phyloP scores from a whole-genome alignment of 2,888 invertebrate genomes.

The Synanthedon vespiformis region DNA sequence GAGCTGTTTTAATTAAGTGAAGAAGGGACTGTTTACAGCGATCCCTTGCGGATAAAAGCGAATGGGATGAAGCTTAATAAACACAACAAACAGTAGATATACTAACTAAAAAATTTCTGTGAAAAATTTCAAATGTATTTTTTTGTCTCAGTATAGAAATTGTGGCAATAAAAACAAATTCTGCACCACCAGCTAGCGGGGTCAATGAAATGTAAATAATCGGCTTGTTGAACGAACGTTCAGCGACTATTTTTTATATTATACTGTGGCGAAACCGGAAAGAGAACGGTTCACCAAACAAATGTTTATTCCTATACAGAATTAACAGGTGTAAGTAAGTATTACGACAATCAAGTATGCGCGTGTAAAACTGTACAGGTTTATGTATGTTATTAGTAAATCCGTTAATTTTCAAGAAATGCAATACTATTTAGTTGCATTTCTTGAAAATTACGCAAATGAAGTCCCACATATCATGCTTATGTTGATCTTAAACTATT shows the following conservation, averaged over 20 bases:
- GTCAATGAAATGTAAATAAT: slow-evolving; percentile 1
- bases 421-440: no score
- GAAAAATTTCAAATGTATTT: no score
- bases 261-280: slow-evolving; percentile 3
- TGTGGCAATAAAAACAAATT: no score
- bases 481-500: no score
- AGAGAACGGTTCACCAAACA: slow-evolving; percentile 4
- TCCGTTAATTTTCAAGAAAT: no score
- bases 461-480: no score
- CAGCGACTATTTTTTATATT: slow-evolving; percentile 3
- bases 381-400: no score
- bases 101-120: neutral
- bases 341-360: slow-evolving; percentile 9
- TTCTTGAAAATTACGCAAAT: no score
- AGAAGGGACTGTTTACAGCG: slow-evolving; percentile 28
- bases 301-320: slow-evolving; percentile 15
- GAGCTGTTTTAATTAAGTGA: slow-evolving; percentile 41
- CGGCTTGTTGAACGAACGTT: neutral
- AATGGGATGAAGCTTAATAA: slow-evolving; percentile 3
- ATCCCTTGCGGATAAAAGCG: slow-evolving; percentile 14
- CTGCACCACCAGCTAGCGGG: neutral
- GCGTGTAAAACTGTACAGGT: no score
- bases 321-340: slow-evolving; percentile 15
- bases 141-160: no score
- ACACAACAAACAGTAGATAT: neutral